These are phyloP conservation scores for Oxyura jamaicensis DNA, from an alignment of 2,113 vertebrate species.

Conservation along the genomic window DNA sequence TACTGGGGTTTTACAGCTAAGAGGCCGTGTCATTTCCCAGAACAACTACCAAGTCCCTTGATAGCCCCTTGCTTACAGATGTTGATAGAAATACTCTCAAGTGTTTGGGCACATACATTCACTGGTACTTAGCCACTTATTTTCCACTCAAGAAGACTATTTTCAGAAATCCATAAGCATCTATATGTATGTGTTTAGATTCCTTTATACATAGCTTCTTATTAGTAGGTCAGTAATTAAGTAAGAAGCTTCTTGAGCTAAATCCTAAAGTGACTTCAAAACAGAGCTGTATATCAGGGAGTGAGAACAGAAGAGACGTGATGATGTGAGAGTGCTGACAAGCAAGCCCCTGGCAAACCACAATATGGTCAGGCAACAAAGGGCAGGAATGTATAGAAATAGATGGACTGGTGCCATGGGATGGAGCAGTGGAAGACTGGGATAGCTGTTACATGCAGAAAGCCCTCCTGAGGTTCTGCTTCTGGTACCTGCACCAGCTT, in stretches of 20 bases:
- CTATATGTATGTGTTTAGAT: background rate
- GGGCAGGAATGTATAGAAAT: background rate
- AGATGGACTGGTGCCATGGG: background rate
- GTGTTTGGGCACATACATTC: background rate
- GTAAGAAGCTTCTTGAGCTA: background rate
- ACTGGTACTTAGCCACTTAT: background rate
- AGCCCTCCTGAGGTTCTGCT: background rate
- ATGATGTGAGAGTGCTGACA: background rate
- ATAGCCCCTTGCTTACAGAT: background rate
- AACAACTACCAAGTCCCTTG: background rate
- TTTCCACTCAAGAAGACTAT: background rate
- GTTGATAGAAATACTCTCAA: background rate
- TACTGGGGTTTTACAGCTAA: background rate
- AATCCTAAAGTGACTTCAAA: background rate
- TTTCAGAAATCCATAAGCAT: background rate
- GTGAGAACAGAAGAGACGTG: background rate
- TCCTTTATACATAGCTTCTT: background rate
- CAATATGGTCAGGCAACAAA: background rate
- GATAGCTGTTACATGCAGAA: background rate
- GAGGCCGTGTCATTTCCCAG: background rate
- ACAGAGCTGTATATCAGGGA: background rate
- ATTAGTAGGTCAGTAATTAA: background rate
- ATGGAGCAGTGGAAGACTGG: background rate
- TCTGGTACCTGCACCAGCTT: rapidly evolving
- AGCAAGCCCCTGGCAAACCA: background rate